Evolutionary conservation across 2,888 invertebrate genomes (phyloP).

Genomic region (Aleiodes testaceus): DNA sequence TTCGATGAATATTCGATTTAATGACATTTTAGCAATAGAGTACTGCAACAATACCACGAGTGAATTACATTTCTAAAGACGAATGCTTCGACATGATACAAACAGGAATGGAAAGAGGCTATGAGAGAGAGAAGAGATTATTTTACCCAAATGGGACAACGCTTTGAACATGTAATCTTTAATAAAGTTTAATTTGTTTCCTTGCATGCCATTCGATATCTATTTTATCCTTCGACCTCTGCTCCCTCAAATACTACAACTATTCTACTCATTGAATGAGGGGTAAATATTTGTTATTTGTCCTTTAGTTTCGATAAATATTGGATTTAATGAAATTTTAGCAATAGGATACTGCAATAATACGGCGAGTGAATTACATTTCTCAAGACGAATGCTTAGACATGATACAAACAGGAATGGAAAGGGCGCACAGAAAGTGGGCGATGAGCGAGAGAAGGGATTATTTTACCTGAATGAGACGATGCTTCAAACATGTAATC

Average conservation of each 20-base stretch:
- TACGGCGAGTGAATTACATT: conserved; percentile 13
- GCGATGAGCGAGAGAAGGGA: neutral
- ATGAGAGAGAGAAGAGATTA: neutral
- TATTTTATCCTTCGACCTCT: conserved; percentile 16
- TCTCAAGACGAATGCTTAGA: neutral
- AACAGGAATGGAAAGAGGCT: neutral
- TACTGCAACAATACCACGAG: conserved; percentile 12
- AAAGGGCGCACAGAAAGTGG: neutral
- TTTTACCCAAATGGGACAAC: conserved; percentile 3
- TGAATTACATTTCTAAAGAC: conserved; percentile 1
- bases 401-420: neutral
- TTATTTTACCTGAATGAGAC: conserved; percentile 1
- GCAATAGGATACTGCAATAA: conserved; percentile 5
- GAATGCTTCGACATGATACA: neutral
- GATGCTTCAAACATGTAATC: conserved; percentile 1
- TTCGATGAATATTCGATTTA: neutral
- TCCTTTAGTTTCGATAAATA: neutral
- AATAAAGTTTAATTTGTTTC: conserved; percentile 8
- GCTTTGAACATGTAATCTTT: neutral
- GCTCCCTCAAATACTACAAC: too few species aligned
- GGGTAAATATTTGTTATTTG: neutral
- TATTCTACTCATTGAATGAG: too few species aligned
- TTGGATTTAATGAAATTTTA: conserved; percentile 5
- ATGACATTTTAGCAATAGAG: conserved; percentile 20
- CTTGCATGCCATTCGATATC: conserved; percentile 27